phyloP scores from a whole-genome alignment of 2,113 vertebrate genomes.

The Gorilla gorilla region DNA sequence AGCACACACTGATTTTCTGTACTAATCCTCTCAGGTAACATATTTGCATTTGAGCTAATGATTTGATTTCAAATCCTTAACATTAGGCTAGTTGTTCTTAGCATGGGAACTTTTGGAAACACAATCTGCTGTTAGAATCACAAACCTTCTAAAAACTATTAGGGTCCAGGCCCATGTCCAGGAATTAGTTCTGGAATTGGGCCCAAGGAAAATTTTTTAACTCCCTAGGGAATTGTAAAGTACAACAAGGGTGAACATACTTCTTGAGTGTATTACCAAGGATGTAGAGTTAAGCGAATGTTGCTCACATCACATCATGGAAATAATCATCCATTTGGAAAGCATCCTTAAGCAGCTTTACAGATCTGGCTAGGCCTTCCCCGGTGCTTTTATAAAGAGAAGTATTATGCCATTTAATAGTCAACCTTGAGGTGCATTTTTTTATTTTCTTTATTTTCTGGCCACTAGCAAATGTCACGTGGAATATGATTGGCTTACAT shows the following conservation, averaged over 20 bases:
- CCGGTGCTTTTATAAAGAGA: neutral
- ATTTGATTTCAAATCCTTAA: neutral
- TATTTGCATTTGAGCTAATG: neutral
- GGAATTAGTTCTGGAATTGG: neutral
- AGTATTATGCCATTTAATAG: neutral
- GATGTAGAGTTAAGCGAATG: neutral
- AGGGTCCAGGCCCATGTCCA: neutral
- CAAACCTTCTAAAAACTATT: neutral
- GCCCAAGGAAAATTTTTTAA: neutral
- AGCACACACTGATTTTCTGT: neutral
- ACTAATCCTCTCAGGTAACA: neutral
- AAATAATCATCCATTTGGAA: neutral
- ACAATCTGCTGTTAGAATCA: neutral
- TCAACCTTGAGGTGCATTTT: neutral
- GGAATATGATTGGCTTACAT: neutral
- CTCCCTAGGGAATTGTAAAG: neutral
- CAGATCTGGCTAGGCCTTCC: neutral
- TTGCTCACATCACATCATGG: neutral
- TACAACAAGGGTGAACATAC: neutral
- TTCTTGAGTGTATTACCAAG: too few species aligned
- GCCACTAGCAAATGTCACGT: neutral
- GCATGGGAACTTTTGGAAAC: neutral
- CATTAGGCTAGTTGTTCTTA: neutral
- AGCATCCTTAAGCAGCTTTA: neutral
- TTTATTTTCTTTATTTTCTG: neutral